Evolutionary conservation across 2,888 invertebrate species (phyloP).

Genomic region (Hemistola chrysoprasaria): DNA sequence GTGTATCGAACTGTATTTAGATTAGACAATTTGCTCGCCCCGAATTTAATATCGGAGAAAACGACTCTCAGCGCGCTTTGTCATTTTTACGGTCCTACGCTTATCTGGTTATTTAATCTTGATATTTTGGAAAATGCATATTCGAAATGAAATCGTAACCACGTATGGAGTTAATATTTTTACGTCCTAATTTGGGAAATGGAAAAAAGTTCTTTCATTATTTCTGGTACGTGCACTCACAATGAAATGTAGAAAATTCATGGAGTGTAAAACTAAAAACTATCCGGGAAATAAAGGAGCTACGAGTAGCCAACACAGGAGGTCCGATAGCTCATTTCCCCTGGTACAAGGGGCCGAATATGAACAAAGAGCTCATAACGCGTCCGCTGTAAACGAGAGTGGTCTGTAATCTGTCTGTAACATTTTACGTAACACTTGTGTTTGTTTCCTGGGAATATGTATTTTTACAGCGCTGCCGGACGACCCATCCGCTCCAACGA

Average conservation of each 20-base stretch:
- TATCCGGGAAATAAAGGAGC: conserved; percentile 10
- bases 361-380: conserved; percentile 39
- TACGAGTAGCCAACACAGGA: neutral
- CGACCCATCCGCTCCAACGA: conserved; percentile 56
- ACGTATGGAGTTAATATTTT: conserved; percentile 5
- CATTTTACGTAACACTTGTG: conserved; percentile 60
- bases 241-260: conserved; percentile 18
- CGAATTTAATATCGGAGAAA: conserved; percentile 24
- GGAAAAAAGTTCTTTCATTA: neutral
- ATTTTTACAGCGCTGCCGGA: conserved; percentile 59
- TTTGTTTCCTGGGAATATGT: conserved; percentile 52
- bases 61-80: conserved; percentile 7
- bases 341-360: conserved; percentile 32
- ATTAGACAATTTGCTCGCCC: conserved; percentile 29
- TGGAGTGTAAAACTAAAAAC: conserved; percentile 19
- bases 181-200: too few relatives aligned
- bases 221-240: neutral
- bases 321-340: conserved; percentile 34
- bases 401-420: conserved; percentile 59
- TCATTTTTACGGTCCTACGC: conserved; percentile 13
- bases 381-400: conserved; percentile 58
- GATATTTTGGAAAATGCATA: conserved; percentile 1
- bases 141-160: neutral
- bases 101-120: conserved; percentile 17
- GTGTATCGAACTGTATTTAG: conserved; percentile 35